Percentiles rank a stretch among this genome's conserved stretches.
Conservation (phyloP, 2,113 vertebrate species). For the Mobula birostris region DNA sequence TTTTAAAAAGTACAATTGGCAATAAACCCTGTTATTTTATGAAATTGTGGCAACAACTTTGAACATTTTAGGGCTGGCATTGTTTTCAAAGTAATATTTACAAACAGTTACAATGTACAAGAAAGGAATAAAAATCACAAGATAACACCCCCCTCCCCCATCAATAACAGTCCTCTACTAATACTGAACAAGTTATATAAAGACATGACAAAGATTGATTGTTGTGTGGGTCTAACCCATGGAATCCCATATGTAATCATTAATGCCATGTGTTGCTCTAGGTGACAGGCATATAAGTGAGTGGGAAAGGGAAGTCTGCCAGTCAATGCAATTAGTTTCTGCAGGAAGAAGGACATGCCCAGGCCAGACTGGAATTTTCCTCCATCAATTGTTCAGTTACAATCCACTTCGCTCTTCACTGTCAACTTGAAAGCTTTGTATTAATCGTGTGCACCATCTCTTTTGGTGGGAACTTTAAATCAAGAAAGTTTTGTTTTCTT, state of each 20-base stretch:
- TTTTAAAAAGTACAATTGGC: not conserved
- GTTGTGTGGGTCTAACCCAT: not conserved
- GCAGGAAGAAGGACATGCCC: not conserved
- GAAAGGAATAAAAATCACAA: not conserved
- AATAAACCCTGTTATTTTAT: not conserved
- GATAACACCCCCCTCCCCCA: not conserved
- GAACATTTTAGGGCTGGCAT: not conserved
- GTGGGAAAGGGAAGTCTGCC: not conserved
- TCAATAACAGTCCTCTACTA: no score
- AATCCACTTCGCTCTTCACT: not conserved
- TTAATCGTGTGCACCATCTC: not conserved
- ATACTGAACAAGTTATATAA: not conserved
- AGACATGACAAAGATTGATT: not conserved
- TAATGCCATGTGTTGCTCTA: not conserved
- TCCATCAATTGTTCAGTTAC: not conserved
- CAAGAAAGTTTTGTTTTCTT: not conserved
- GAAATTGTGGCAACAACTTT: not conserved
- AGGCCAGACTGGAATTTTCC: not conserved
- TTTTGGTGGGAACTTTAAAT: not conserved
- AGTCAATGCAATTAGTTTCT: not conserved
- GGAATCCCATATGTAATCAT: not conserved
- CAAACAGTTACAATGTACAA: not conserved
- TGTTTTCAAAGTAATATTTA: not conserved
- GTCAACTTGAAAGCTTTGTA: not conserved
- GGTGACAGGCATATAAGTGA: not conserved